Evolutionary conservation across 2,888 invertebrate species (phyloP).

Genomic region (Platycheirus rosarum): DNA sequence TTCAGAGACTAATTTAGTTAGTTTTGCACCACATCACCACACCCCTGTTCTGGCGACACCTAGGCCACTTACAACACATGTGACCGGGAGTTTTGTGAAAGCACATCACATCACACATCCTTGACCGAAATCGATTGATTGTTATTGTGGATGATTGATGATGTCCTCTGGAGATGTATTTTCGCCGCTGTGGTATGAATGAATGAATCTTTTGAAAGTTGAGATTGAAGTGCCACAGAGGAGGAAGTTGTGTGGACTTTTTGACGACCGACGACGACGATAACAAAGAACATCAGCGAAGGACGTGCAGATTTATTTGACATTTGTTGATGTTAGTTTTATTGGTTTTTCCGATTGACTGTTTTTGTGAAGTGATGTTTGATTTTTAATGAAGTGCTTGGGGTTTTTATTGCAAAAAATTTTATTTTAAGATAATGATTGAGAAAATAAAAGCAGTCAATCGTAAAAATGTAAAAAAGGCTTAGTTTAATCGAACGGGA

Average conservation of each 20-base stretch:
- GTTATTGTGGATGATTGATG: constrained; percentile 70
- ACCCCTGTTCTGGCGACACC: background rate
- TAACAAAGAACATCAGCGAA: background rate
- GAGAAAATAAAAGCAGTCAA: background rate
- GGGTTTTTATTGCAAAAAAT: constrained; percentile 14
- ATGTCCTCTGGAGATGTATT: constrained; percentile 49
- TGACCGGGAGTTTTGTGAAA: constrained; percentile 32
- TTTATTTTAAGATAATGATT: background rate
- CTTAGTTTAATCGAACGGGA: constrained; percentile 2
- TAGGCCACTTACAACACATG: constrained; percentile 40
- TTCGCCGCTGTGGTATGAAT: constrained; percentile 22
- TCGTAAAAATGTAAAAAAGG: background rate
- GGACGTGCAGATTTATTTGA: constrained; percentile 47
- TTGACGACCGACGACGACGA: constrained; percentile 30
- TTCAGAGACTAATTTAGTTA: constrained; percentile 65
- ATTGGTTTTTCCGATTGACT: constrained; percentile 7
- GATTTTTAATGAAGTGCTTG: constrained; percentile 35
- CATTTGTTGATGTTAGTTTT: constrained; percentile 35
- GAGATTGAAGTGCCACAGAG: constrained; percentile 4
- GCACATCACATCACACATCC: constrained; percentile 18
- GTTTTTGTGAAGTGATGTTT: constrained; percentile 36
- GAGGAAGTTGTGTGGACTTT: constrained; percentile 3
- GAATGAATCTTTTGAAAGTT: constrained; percentile 57
- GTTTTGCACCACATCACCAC: constrained; percentile 29
- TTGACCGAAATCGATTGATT: constrained; percentile 55